Percentiles rank a stretch among this genome's conserved stretches.
These are phyloP conservation scores for Pocillopora verrucosa DNA, from an alignment of 64 coral and sea anemone genomes.

Conservation along the genomic window DNA sequence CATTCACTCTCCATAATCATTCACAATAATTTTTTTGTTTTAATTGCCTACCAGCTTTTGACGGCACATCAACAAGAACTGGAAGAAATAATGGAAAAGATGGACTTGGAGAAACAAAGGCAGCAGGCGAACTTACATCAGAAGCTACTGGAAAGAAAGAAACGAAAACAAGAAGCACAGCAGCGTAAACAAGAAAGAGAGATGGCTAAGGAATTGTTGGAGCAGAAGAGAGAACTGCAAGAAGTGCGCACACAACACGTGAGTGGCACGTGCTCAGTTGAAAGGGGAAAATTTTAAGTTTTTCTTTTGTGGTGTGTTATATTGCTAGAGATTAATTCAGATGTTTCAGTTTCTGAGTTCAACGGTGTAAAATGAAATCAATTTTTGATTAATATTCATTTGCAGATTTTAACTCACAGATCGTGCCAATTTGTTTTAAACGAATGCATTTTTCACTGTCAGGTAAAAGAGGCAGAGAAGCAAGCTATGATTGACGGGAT, in stretches of 20 bases:
- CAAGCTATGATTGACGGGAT: constrained; percentile 96
- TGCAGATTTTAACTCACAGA: not conserved
- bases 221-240: constrained; percentile 90
- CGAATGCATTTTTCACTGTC: not conserved
- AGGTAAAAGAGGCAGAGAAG: constrained; percentile 97
- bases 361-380: too few species aligned
- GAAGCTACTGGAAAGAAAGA: constrained; percentile 83
- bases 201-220: constrained; percentile 86
- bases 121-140: constrained; percentile 73
- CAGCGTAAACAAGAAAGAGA: constrained; percentile 94
- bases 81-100: constrained; percentile 91
- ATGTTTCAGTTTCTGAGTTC: too few species aligned
- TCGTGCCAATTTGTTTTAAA: not conserved
- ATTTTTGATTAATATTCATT: not conserved
- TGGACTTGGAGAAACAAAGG: constrained; percentile 80
- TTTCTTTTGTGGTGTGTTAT: too few species aligned
- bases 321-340: too few species aligned
- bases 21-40: not conserved
- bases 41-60: constrained; percentile 50
- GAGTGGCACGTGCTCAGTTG: not conserved
- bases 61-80: constrained; percentile 88
- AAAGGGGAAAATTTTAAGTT: not conserved
- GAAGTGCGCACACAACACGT: constrained; percentile 90
- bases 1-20: not conserved
- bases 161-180: constrained; percentile 71